Conservation (phyloP, 2,113 vertebrate species). For the Brachyistius frenatus region DNA sequence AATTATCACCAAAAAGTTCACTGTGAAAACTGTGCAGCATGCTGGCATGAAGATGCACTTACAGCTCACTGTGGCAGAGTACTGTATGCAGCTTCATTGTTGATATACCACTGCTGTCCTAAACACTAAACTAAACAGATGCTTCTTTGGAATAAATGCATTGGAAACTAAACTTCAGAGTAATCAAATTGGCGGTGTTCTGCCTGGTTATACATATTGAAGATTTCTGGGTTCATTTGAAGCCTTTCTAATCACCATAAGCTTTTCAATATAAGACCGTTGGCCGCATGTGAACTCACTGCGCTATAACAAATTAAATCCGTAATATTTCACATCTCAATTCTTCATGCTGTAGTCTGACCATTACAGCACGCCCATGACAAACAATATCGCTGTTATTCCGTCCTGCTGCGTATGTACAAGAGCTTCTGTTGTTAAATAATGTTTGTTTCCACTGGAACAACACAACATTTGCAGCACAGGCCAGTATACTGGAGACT, state of each 20-base stretch:
- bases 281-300: conserved; percentile 39
- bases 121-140: conserved; percentile 68
- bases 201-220: conserved; percentile 60
- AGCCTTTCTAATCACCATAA: conserved; percentile 62
- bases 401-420: conserved; percentile 15
- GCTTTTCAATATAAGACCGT: conserved; percentile 44
- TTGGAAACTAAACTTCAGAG: conserved; percentile 73
- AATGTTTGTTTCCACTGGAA: conserved; percentile 39
- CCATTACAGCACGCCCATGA: conserved; percentile 4
- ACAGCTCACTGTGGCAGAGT: conserved; percentile 60
- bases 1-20: conserved; percentile 49
- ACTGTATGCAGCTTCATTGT: conserved; percentile 50
- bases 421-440: conserved; percentile 28
- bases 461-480: conserved; percentile 36
- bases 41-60: conserved; percentile 68
- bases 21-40: conserved; percentile 57
- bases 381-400: conserved; percentile 29
- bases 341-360: conserved; percentile 26
- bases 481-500: conserved; percentile 41
- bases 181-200: conserved; percentile 64
- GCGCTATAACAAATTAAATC: conserved; percentile 48
- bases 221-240: conserved; percentile 56
- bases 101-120: conserved; percentile 52
- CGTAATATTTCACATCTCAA: conserved; percentile 43
- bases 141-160: conserved; percentile 78